Evolutionary conservation across 2,888 invertebrate genomes (phyloP).

Genomic region (Polydrusus cervinus): DNA sequence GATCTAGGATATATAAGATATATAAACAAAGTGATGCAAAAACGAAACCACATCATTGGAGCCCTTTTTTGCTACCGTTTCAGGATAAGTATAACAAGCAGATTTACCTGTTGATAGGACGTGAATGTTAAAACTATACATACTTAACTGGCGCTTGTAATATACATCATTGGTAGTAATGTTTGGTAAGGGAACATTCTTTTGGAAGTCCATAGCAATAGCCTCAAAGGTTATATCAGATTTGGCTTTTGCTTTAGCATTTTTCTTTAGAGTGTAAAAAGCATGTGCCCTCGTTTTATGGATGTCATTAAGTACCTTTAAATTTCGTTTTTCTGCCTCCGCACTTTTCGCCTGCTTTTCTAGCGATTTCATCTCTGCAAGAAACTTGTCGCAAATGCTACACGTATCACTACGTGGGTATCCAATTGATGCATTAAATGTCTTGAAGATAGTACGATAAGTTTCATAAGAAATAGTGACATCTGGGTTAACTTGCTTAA

Average conservation of each 20-base stretch:
- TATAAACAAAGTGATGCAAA: constrained; percentile 25
- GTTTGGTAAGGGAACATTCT: constrained; percentile 34
- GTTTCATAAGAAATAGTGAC: neutral
- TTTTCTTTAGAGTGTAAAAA: too few species aligned
- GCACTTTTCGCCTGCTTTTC: neutral
- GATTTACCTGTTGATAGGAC: constrained; percentile 26
- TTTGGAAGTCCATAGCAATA: constrained; percentile 38
- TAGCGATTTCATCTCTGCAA: constrained; percentile 10
- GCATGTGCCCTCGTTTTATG: too few species aligned
- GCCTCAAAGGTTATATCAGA: constrained; percentile 8
- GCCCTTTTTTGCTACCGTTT: constrained; percentile 58
- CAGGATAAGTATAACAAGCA: constrained; percentile 55
- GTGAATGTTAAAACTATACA: constrained; percentile 35
- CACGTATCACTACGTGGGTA: constrained; percentile 17
- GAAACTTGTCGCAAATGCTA: constrained; percentile 25
- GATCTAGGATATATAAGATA: too few species aligned
- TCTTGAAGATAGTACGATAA: too few species aligned
- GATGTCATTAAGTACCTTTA: neutral
- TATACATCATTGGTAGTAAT: too few species aligned
- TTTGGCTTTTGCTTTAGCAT: too few species aligned
- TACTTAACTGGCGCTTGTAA: constrained; percentile 33
- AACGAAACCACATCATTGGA: constrained; percentile 33
- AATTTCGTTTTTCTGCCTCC: constrained; percentile 11
- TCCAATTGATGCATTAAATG: constrained; percentile 7
- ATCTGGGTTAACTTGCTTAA: neutral